Conservation (phyloP, 1,140 invertebrate genomes). For the Zaprionus inermis region DNA sequence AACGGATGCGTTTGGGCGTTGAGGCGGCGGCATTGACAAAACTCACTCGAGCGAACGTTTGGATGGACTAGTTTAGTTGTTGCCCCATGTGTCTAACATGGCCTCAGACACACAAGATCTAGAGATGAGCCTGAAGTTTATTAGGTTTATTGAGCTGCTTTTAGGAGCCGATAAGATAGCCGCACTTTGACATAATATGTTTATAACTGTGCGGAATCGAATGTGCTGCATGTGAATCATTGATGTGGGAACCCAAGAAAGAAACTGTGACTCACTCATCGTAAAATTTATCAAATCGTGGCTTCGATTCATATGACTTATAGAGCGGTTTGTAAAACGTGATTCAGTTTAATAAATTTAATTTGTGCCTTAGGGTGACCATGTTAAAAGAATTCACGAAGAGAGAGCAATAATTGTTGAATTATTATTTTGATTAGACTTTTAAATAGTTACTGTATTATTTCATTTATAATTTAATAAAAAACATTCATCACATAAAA, state of each 20-base stretch:
- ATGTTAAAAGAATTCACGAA: no score
- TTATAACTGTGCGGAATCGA: slow-evolving; percentile 1
- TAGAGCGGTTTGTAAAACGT: no score
- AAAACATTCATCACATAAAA: no score
- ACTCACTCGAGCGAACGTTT: slow-evolving; percentile 61
- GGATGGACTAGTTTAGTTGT: slow-evolving; percentile 71
- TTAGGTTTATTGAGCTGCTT: slow-evolving; percentile 11
- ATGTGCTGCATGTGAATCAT: not conserved
- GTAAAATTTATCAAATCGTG: not conserved
- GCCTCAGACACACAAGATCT: slow-evolving; percentile 56
- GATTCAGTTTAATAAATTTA: no score
- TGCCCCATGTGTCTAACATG: slow-evolving; percentile 62
- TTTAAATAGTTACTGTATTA: not conserved
- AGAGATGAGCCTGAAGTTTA: slow-evolving; percentile 52
- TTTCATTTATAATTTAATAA: no score
- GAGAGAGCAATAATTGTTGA: no score
- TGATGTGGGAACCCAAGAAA: not conserved
- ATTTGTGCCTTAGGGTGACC: no score
- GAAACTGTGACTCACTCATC: slow-evolving; percentile 10
- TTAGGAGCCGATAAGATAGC: not conserved
- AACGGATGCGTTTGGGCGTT: slow-evolving; percentile 79
- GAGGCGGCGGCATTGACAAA: slow-evolving; percentile 73
- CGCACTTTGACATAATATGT: not conserved
- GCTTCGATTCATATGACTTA: no score
- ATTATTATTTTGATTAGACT: not conserved